Conservation (phyloP, 2,888 invertebrate genomes). For the Drosophila lutescens region DNA sequence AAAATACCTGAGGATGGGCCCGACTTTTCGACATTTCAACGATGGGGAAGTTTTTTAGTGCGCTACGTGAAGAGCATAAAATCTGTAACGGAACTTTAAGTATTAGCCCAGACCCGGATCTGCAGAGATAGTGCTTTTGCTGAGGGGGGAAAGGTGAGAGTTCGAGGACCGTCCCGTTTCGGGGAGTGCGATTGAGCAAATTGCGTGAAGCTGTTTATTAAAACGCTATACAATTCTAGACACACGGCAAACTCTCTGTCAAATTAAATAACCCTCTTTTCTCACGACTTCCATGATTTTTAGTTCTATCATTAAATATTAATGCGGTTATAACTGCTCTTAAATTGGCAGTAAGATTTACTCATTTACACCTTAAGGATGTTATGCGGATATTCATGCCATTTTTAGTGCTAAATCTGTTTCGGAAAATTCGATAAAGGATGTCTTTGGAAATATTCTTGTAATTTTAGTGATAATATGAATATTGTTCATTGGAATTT, state of each 20-base stretch:
- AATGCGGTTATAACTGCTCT: background rate
- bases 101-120: constrained; percentile 11
- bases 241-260: background rate
- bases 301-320: background rate
- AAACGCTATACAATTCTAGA: background rate
- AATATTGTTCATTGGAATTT: too few relatives aligned
- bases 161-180: background rate
- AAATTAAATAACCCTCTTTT: constrained; percentile 2
- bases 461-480: background rate
- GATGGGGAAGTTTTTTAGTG: constrained; percentile 40
- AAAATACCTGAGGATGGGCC: constrained; percentile 16
- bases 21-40: constrained; percentile 16
- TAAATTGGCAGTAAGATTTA: background rate
- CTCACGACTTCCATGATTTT: background rate
- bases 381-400: background rate
- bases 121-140: constrained; percentile 8
- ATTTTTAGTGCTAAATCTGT: background rate
- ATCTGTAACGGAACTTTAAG: constrained; percentile 38
- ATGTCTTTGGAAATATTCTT: background rate
- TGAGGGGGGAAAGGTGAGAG: background rate
- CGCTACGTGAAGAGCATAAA: constrained; percentile 50
- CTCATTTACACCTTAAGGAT: background rate
- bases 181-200: constrained; percentile 25
- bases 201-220: constrained; percentile 9
- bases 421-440: background rate